Conservation (phyloP, 1,140 invertebrate genomes). For the Zaprionus taronus region DNA sequence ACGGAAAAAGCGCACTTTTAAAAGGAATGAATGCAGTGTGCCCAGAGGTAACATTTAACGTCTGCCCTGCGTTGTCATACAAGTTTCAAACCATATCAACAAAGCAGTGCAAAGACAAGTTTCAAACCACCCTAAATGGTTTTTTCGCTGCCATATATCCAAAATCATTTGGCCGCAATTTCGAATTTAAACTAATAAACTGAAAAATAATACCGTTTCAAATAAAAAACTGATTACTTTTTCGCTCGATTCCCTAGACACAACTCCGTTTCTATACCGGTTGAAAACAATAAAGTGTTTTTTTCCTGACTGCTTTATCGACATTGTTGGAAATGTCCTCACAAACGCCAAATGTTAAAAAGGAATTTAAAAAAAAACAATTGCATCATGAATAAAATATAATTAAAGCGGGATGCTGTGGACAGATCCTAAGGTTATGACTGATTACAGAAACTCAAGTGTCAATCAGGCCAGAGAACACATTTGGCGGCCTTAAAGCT, state of each 20-base stretch:
- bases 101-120: neutral
- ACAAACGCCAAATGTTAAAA: no score
- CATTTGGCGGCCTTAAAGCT: conserved; percentile 7
- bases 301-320: no score
- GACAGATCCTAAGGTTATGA: conserved; percentile 3
- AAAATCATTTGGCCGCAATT: conserved; percentile 1
- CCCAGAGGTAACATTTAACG: neutral
- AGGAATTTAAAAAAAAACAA: neutral
- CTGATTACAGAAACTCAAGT: conserved; percentile 43
- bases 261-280: no score
- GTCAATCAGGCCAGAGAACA: conserved; percentile 34
- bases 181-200: no score
- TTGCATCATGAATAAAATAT: neutral
- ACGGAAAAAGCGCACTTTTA: no score
- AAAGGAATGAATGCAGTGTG: neutral
- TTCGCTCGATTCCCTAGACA: no score
- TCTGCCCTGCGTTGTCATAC: conserved; percentile 9
- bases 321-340: no score
- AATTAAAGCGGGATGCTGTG: neutral
- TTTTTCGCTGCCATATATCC: no score
- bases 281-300: no score
- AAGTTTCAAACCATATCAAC: neutral
- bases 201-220: no score
- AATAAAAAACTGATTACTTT: no score
- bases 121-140: neutral